Base-by-base conservation (phyloP, 2,888 invertebrate genomes). In the Dynastes hyllus region DNA sequence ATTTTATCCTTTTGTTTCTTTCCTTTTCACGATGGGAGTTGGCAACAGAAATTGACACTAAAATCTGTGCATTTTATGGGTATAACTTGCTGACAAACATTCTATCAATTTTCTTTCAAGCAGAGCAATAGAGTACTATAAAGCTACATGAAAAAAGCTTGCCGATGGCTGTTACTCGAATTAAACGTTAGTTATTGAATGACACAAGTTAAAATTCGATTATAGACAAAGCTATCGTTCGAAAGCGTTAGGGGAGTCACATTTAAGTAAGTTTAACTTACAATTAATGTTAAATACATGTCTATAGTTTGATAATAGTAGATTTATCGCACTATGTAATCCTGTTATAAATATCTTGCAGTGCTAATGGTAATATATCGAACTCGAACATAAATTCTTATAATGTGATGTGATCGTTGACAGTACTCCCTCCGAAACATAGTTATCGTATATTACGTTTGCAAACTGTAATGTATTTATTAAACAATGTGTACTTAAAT, bases 381-480 rank as follows among this genome's bases (percentile, higher is more conserved):
- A 65, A 65, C 37, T 37, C 5, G 32, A 65, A 32, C 37, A 65
- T 65, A 65, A 65, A 65, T 65, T 65, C 37, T 65, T 65, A 65
- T 37, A 65, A 65, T 65, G 65, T 37, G 65, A 29, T 55, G 55
- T 55, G 55, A 55, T 55, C 22, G 55, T 22, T 55, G 22, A 16
- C 55, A 55, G 55, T 13, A 55, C n/a, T 55, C 55, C 55, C 55
- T 55, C 16, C 8, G 16, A 55, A 55, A 55, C 22, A 13, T 8
- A 55, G 55, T 55, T 55, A n/a, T 55, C 55, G 55, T 22, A 55
- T 13, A n/a, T 55, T 55, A 13, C 11, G 16, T 9, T 55, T 55
- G 22, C 22, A 55, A 55, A 16, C 55, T n/a, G 22, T 55, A 55
- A 55, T 22, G 55, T n/a, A 55, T 55, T 55, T n/a, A 55, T 55